Evolutionary conservation across 2,113 vertebrate species (phyloP), one percentile per base, ranked within the genome.

Genomic region (Progne subis): DNA sequence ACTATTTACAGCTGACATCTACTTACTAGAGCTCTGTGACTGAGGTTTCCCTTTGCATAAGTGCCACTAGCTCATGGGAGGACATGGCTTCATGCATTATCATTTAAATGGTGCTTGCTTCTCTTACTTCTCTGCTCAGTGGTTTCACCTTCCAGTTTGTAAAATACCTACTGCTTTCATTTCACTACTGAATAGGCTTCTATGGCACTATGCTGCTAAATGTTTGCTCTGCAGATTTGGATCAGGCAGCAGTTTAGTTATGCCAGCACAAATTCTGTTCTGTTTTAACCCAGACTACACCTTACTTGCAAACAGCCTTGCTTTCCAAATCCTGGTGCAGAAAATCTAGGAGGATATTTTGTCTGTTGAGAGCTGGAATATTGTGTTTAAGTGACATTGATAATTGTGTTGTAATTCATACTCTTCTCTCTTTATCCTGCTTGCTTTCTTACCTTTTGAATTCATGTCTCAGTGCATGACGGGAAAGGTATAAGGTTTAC

Each of bases 401-500:
- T 93, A 78, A 85, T 59, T 78, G 71, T 64, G 55, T 90, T 92
- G 76, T 96, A 96, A 97, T 95, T 96, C 93, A 86, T 57, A 59
- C 91, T 98, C 94, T 98, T 98, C 97, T 98, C 89, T 95, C 97
- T 97, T 97, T 97, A 78, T 98, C 91, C 86, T 97, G 96, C 97
- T 94, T 98, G 37, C 98, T 97, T 96, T 97, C 98, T 97, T 97
- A 97, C 97, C 97, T 98, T 98, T 97, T 98, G 96, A 98, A 98
- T 96, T 98, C 98, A 91, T 98, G 97, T 97, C 94, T 97, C 98
- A 99, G 99, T 99, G 97, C 99, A 99, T 98, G 98, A 98, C 98
- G 99, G 99, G 97, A 99, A 99, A 98, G 99, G 99, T 98, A 98
- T 99, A 98, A 99, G 99, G 97, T 98, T 99, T 97, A 99, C 99